phyloP scores from a whole-genome alignment of 2,888 invertebrate species.

The Ectemnius continuus region DNA sequence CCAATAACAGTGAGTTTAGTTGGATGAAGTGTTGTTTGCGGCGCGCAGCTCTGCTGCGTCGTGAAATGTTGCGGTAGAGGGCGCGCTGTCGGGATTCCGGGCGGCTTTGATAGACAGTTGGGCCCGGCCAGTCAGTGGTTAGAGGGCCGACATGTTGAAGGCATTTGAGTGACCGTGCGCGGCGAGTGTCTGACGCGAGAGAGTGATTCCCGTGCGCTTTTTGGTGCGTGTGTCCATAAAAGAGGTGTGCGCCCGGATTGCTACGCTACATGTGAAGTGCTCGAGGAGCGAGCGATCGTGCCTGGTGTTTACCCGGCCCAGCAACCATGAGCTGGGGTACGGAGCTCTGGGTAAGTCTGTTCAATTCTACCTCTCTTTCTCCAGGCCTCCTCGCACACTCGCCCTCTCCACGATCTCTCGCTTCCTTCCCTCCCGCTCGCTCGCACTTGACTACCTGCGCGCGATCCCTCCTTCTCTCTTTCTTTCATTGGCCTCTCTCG shows the following conservation, averaged over 20 bases:
- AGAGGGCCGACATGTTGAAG: conserved; percentile 74
- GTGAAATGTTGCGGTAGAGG: conserved; percentile 27
- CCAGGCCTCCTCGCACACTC: conserved; percentile 9
- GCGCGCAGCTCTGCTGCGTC: not conserved
- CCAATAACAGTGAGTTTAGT: not conserved
- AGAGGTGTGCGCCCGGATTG: conserved; percentile 50
- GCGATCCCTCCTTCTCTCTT: conserved; percentile 1
- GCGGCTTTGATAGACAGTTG: conserved; percentile 68
- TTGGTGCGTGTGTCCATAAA: conserved; percentile 43
- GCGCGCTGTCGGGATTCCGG: conserved; percentile 66
- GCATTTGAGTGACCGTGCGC: conserved; percentile 67
- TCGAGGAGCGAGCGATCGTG: conserved; percentile 52
- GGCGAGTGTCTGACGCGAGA: conserved; percentile 66
- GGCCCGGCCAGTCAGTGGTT: conserved; percentile 74
- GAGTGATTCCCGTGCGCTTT: conserved; percentile 56
- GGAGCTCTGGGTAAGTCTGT: conserved; percentile 78
- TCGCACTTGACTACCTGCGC: not conserved
- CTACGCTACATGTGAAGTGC: conserved; percentile 70
- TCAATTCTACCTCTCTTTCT: conserved; percentile 19
- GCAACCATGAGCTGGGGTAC: conserved; percentile 79
- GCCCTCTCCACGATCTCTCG: conserved; percentile 10
- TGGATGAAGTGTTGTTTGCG: not conserved
- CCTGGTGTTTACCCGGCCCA: conserved; percentile 69
- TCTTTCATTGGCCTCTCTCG: not conserved
- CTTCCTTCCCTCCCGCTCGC: not conserved